Evolutionary conservation across 2,113 vertebrate genomes (phyloP), one percentile per base, ranked within the genome.

Genomic region (Hassar affinis): DNA sequence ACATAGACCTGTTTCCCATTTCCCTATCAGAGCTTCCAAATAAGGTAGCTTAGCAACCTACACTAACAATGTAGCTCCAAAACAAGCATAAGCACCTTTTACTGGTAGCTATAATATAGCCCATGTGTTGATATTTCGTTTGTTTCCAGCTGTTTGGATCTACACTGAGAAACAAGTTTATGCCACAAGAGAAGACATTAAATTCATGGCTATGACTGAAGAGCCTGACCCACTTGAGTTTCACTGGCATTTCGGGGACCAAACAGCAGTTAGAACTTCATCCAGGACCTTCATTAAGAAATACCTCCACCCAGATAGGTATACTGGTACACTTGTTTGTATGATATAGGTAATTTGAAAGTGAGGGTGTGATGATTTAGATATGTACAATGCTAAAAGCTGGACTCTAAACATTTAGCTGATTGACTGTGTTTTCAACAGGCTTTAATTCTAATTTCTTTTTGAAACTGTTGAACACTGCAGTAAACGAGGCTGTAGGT

Each of bases 201-300:
- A 52, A 4, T 93, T 96, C 56, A n/a, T 81, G 79, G 94, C 92
- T 56, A 57, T 93, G 77, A 90, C 91, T 6, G 81, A 91, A 38
- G 89, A 87, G 7, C 56, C 85, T 0, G 85, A 85, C 10, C 85
- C 88, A 22, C 62, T 93, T 49, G 90, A 93, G 62, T 93, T 96
- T 74, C 15, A 90, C 0, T 96, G 95, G 96, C 61, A 89, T 84
- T 96, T 96, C 84, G 95, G 94, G 83, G 93, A 95, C 56, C 88
- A 89, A 1, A 84, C 17, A 6, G 88, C 91, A 17, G 47, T 88
- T 84, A 90, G 82, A 84, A 95, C 92, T 14, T 72, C 87, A 5
- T 91, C 84, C 15, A 94, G 91, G 68, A 90, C 72, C 6, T 22
- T 94, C 83, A 86, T 69, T 35, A 95, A 89, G 85, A 90, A 86